Conservation (phyloP, 2,888 invertebrate species). For the Odontocerum albicorne region DNA sequence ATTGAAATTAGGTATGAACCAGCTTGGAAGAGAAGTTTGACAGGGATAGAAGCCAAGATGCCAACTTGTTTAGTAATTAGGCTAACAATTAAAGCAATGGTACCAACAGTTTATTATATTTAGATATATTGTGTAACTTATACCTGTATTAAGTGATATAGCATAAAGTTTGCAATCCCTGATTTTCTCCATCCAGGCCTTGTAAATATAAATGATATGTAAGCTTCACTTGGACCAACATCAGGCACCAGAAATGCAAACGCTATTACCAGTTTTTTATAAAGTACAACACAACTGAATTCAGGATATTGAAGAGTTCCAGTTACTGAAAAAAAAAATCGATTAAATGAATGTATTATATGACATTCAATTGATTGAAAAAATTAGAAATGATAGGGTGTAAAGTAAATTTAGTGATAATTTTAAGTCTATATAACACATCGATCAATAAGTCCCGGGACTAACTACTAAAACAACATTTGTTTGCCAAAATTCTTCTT, state of each 20-base stretch:
- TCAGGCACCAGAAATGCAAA: conserved; percentile 90
- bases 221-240: conserved; percentile 78
- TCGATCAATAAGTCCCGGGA: too few relatives aligned
- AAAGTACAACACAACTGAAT: conserved; percentile 85
- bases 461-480: too few relatives aligned
- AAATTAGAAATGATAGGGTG: not conserved
- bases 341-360: not conserved
- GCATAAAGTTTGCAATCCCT: conserved; percentile 85
- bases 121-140: too few relatives aligned
- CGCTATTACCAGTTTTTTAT: conserved; percentile 81
- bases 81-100: too few relatives aligned
- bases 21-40: too few relatives aligned
- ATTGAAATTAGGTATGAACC: too few relatives aligned
- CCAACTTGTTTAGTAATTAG: too few relatives aligned
- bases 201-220: conserved; percentile 87
- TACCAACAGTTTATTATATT: too few relatives aligned
- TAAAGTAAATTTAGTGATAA: not conserved
- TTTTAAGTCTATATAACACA: too few relatives aligned
- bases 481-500: too few relatives aligned
- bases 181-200: conserved; percentile 85
- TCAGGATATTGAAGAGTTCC: conserved; percentile 91
- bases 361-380: too few relatives aligned
- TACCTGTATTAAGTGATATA: conserved; percentile 88
- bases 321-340: conserved; percentile 64
- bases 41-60: too few relatives aligned